These are phyloP conservation scores for Dendrolimus kikuchii DNA, from an alignment of 1,140 invertebrate species.

Conservation along the genomic window DNA sequence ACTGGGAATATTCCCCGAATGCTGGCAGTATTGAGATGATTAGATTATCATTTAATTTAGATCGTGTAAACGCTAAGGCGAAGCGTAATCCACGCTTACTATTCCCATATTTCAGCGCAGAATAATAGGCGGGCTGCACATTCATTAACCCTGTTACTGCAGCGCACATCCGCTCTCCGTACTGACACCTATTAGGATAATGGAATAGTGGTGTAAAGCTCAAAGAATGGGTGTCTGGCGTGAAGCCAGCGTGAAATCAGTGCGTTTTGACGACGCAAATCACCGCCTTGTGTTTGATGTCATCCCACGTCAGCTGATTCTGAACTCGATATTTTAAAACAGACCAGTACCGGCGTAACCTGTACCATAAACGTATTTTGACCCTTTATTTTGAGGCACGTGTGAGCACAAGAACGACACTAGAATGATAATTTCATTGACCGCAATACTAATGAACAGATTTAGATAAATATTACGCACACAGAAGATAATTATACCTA, in stretches of 20 bases:
- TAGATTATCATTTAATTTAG: too few species aligned
- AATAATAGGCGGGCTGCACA: slow-evolving; percentile 22
- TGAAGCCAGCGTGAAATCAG: slow-evolving; percentile 12
- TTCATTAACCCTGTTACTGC: slow-evolving; percentile 30
- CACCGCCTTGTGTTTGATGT: slow-evolving; percentile 14
- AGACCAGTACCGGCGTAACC: not conserved
- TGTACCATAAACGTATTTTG: too few species aligned
- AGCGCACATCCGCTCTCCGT: slow-evolving; percentile 22
- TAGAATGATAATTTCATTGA: too few species aligned
- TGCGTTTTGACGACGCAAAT: slow-evolving; percentile 5
- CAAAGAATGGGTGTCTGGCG: slow-evolving; percentile 40
- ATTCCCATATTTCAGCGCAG: slow-evolving; percentile 11
- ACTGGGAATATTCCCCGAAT: too few species aligned
- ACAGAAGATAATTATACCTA: too few species aligned
- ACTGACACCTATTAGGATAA: slow-evolving; percentile 37
- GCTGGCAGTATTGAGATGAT: too few species aligned
- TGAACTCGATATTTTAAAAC: slow-evolving; percentile 4
- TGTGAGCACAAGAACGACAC: too few species aligned
- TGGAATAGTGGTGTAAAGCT: slow-evolving; percentile 39
- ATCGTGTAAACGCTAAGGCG: too few species aligned
- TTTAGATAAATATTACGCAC: too few species aligned
- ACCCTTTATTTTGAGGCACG: too few species aligned
- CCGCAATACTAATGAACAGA: too few species aligned
- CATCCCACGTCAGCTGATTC: slow-evolving; percentile 11
- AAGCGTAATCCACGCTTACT: too few species aligned